These are phyloP conservation scores for Menidia beryllina DNA, from an alignment of 2,113 vertebrate genomes.

Conservation along the genomic window DNA sequence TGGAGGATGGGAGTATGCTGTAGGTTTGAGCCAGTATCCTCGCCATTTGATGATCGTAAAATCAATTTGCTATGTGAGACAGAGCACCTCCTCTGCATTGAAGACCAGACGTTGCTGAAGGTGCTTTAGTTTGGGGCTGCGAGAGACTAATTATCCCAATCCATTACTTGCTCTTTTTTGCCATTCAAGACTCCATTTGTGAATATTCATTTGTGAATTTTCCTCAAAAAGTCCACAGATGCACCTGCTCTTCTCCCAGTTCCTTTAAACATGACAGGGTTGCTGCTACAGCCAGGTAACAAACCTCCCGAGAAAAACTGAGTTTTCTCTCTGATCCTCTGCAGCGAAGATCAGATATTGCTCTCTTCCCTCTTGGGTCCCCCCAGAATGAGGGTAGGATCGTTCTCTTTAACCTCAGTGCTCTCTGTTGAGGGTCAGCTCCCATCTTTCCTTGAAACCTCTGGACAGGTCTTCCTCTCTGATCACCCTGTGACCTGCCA, in stretches of 20 bases:
- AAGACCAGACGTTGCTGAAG: too few relatives aligned
- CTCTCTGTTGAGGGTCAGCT: background rate
- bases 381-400: background rate
- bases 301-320: background rate
- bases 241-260: background rate
- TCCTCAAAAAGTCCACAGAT: background rate
- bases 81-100: background rate
- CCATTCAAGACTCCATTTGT: background rate
- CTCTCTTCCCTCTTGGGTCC: background rate
- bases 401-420: background rate
- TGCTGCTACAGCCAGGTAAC: background rate
- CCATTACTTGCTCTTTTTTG: background rate
- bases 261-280: background rate
- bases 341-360: background rate
- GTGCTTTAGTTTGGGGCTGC: background rate
- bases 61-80: conserved; percentile 6
- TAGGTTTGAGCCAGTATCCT: conserved; percentile 1
- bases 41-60: conserved; percentile 11
- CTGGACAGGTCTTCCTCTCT: background rate
- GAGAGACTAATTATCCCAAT: background rate
- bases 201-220: background rate
- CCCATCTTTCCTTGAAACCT: background rate
- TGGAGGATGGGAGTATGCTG: conserved; percentile 20
- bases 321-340: background rate
- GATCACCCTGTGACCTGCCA: background rate